These are phyloP conservation scores for Thunnus albacares DNA, from an alignment of 2,797 vertebrate species.

Conservation along the genomic window DNA sequence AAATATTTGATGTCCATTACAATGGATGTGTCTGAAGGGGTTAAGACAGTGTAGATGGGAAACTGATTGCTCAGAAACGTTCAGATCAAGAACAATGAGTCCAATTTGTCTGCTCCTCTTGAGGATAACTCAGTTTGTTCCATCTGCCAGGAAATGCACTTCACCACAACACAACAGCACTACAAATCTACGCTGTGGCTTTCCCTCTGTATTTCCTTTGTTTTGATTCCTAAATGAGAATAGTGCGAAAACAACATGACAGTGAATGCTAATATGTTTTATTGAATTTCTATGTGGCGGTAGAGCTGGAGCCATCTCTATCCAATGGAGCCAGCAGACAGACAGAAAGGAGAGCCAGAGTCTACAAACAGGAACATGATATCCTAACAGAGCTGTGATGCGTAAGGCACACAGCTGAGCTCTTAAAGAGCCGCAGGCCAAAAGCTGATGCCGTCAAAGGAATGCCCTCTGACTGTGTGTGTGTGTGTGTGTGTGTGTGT, in stretches of 20 bases:
- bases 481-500: constrained; percentile 15
- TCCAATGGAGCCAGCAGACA: constrained; percentile 17
- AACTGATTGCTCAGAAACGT: not conserved
- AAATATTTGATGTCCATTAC: not conserved
- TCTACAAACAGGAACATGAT: constrained; percentile 61
- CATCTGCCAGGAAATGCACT: constrained; percentile 29
- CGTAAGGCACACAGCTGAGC: constrained; percentile 59
- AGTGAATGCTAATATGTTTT: constrained; percentile 17
- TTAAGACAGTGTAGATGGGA: not conserved
- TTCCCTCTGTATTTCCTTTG: constrained; percentile 27
- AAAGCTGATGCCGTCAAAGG: constrained; percentile 61
- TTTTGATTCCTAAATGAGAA: constrained; percentile 42
- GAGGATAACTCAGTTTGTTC: constrained; percentile 1
- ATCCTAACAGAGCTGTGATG: constrained; percentile 49
- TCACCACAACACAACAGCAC: constrained; percentile 2
- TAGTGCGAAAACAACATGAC: not conserved
- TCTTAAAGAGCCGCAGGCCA: constrained; percentile 62
- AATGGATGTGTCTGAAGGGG: not conserved
- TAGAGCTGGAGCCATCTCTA: constrained; percentile 19
- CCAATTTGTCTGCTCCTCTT: not conserved
- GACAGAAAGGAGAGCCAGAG: constrained; percentile 39
- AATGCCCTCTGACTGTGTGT: constrained; percentile 70
- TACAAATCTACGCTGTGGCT: not conserved
- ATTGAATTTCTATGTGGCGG: constrained; percentile 9
- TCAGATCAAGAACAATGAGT: constrained; percentile 19